Evolutionary conservation across 2,113 vertebrate species (phyloP).

Genomic region (Puffinus mauretanicus): DNA sequence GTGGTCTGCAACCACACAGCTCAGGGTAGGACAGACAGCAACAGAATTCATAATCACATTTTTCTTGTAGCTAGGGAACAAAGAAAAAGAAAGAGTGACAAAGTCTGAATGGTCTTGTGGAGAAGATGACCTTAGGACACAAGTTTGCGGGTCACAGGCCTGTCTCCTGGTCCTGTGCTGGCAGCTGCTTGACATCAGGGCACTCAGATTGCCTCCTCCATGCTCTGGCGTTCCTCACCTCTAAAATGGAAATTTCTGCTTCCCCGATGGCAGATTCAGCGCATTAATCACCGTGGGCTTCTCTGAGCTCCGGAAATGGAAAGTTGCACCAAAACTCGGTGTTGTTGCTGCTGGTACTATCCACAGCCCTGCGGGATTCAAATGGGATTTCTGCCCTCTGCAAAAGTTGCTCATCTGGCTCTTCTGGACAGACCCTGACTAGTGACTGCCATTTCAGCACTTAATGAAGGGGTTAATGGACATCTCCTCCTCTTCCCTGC

Average conservation of each 20-base stretch:
- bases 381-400: not conserved
- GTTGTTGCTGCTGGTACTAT: not conserved
- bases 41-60: not conserved
- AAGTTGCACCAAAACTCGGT: not conserved
- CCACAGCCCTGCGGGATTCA: not conserved
- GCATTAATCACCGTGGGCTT: not conserved
- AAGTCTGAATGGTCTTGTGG: not conserved
- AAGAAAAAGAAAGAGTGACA: not conserved
- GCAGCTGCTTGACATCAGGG: not conserved
- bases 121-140: not conserved
- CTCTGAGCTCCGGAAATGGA: not conserved
- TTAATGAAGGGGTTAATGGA: slow-evolving; percentile 28
- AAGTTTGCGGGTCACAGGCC: not conserved
- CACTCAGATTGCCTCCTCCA: not conserved
- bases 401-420: slow-evolving; percentile 10
- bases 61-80: not conserved
- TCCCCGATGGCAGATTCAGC: not conserved
- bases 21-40: not conserved
- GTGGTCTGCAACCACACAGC: not conserved
- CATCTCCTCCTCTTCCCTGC: not conserved
- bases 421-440: not conserved
- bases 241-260: not conserved
- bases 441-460: not conserved
- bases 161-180: not conserved
- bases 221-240: not conserved